These are phyloP conservation scores for Lepidocyrtinus sp. DNA, from an alignment of 2,888 invertebrate species.

Conservation along the genomic window DNA sequence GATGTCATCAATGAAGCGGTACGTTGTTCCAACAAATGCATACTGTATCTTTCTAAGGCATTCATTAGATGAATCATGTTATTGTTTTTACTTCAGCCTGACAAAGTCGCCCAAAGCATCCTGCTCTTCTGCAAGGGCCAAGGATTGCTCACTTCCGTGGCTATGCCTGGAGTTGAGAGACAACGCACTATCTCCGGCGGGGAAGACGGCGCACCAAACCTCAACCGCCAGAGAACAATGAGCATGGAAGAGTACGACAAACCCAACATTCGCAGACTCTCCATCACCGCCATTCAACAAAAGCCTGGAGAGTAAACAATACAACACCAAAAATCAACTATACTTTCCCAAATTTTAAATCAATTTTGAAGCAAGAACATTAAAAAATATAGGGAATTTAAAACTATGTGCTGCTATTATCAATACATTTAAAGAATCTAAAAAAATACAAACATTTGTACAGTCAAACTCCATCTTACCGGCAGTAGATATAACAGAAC, in stretches of 20 bases:
- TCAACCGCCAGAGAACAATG: constrained; percentile 77
- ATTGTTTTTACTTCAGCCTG: constrained; percentile 78
- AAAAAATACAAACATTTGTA: too few species aligned
- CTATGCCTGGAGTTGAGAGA: constrained; percentile 85
- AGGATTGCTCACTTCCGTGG: constrained; percentile 85
- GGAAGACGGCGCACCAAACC: constrained; percentile 72
- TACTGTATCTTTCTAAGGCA: not conserved
- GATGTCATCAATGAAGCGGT: constrained; percentile 90
- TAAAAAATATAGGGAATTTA: too few species aligned
- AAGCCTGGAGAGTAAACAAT: constrained; percentile 62
- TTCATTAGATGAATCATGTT: not conserved
- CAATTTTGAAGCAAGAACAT: too few species aligned
- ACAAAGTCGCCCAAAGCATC: constrained; percentile 88
- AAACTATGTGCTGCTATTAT: too few species aligned
- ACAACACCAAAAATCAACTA: constrained; percentile 31
- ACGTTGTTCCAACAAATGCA: constrained; percentile 71
- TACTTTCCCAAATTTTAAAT: too few species aligned
- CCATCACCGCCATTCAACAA: constrained; percentile 74
- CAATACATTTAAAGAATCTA: too few species aligned
- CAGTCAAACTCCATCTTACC: too few species aligned
- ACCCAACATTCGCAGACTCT: constrained; percentile 83
- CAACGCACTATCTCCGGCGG: constrained; percentile 78
- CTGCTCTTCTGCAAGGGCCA: constrained; percentile 91
- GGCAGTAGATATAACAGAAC: too few species aligned
- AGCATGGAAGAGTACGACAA: constrained; percentile 89